Base-by-base conservation (phyloP, 1,140 invertebrate species). In the Caenorhabditis briggsae region DNA sequence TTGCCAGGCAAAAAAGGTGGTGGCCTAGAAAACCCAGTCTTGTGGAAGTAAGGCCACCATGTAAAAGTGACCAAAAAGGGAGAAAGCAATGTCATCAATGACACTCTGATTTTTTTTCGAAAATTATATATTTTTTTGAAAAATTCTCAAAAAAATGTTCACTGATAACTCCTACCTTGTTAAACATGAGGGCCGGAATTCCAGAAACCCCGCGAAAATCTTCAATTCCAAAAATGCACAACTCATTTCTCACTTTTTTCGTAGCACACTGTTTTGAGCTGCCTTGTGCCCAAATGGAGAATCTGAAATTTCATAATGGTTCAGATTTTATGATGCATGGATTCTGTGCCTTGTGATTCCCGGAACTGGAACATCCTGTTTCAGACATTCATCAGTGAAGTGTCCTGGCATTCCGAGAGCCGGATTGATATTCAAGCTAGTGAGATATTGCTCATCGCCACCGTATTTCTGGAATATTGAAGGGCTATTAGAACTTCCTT, bases 211-310 rank as follows among this genome's bases (percentile, higher is more conserved):
- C 56, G 6, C 50, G 12, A 18, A 82, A 56, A 46, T 82, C 78
- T 43, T 82, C 78, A 5, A 82, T 58, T 20, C 78, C 78, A 33
- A 82, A 82, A 16, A 82, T 55, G 9, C 78, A 82, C 53, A 82
- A n/a, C 5, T 56, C 78, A 82, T 82, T 33, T 43, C 78, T 11
- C 20, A 56, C 56, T 7, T 25, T 58, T 12, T 11, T 46, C 3
- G 78, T 33, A 3, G 78, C 78, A 55, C 78, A 82, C 16, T n/a
- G 6, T 25, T n/a, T 14, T 7, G 48, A 18, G 2, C n/a, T 43
- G 5, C 20, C 48, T n/a, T 8, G 5, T 20, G 12, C 25, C 78
- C 78, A 82, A 14, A 2, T 48, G 7, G 78, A 18, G 48, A 82
- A 7, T 82, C 78, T 82, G 16, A 53, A 82, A 82, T 16, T 33